Conservation (phyloP, 2,797 vertebrate genomes). For the Syngnathus acus region DNA sequence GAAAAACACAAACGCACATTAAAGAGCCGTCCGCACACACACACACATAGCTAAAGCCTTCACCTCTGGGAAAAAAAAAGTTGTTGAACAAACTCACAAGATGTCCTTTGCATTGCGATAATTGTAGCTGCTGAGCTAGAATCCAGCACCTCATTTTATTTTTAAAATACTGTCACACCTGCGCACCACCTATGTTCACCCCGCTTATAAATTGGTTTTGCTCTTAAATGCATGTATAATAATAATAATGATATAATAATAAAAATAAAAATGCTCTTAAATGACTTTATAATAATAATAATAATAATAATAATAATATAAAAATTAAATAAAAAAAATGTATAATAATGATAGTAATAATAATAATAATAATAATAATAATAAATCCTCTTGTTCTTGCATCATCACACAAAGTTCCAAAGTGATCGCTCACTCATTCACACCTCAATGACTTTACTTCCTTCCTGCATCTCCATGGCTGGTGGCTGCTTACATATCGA, state of each 20-base stretch:
- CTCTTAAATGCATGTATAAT: background rate
- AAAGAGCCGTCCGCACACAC: constrained; percentile 37
- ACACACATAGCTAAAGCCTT: constrained; percentile 21
- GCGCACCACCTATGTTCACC: too few relatives aligned
- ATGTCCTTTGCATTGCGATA: background rate
- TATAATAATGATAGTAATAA: too few relatives aligned
- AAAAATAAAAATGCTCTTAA: too few relatives aligned
- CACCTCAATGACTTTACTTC: constrained; percentile 31
- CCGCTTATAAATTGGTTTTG: background rate
- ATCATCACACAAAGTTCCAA: background rate
- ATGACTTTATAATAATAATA: too few relatives aligned
- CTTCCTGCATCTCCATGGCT: constrained; percentile 5
- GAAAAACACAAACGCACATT: constrained; percentile 58
- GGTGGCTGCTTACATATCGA: constrained; percentile 36
- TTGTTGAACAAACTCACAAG: background rate
- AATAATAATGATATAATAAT: too few relatives aligned
- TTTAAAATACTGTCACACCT: too few relatives aligned
- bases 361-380: background rate
- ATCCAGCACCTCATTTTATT: too few relatives aligned
- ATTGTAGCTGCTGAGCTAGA: background rate
- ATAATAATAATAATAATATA: too few relatives aligned
- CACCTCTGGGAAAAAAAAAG: constrained; percentile 34
- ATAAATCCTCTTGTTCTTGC: background rate
- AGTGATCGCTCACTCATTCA: constrained; percentile 27
- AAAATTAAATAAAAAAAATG: too few relatives aligned